These are phyloP conservation scores for Orgyia antiqua DNA, from an alignment of 2,888 invertebrate species.

Conservation along the genomic window DNA sequence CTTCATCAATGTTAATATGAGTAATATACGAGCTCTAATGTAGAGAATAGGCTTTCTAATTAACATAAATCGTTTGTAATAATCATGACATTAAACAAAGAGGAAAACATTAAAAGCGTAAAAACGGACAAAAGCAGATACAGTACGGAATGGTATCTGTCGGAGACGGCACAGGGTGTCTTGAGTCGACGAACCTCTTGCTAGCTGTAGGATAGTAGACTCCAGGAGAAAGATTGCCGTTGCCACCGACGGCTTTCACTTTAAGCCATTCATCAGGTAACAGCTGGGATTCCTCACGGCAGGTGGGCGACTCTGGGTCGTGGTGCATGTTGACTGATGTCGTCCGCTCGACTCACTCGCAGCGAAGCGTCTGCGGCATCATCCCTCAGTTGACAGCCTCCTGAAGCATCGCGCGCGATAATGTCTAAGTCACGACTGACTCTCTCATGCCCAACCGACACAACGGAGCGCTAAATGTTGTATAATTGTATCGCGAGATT, in stretches of 20 bases:
- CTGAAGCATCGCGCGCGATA: slow-evolving; percentile 74
- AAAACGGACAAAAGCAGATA: slow-evolving; percentile 59
- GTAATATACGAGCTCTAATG: slow-evolving; percentile 45
- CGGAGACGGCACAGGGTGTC: slow-evolving; percentile 58
- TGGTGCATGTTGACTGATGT: slow-evolving; percentile 57
- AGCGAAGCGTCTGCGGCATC: slow-evolving; percentile 53
- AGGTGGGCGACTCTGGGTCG: slow-evolving; percentile 70
- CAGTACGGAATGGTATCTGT: slow-evolving; percentile 57
- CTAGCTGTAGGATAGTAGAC: slow-evolving; percentile 70
- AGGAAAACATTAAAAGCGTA: slow-evolving; percentile 28
- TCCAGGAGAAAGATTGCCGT: slow-evolving; percentile 71
- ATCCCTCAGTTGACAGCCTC: slow-evolving; percentile 58
- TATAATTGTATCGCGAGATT: slow-evolving; percentile 73
- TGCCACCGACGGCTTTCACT: slow-evolving; percentile 58
- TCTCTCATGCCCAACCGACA: slow-evolving; percentile 51
- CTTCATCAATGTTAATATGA: slow-evolving; percentile 65
- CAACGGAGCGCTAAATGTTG: slow-evolving; percentile 63
- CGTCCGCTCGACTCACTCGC: slow-evolving; percentile 55
- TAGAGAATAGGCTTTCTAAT: slow-evolving; percentile 45
- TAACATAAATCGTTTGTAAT: slow-evolving; percentile 37
- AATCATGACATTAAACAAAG: slow-evolving; percentile 29
- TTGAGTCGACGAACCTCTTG: slow-evolving; percentile 70
- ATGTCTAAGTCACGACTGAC: slow-evolving; percentile 73
- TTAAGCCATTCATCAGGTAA: slow-evolving; percentile 73
- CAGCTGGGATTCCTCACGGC: slow-evolving; percentile 69